Percentiles rank a stretch among this genome's conserved stretches.
phyloP scores from a whole-genome alignment of 1,140 invertebrate species.

The Nasonia vitripennis region DNA sequence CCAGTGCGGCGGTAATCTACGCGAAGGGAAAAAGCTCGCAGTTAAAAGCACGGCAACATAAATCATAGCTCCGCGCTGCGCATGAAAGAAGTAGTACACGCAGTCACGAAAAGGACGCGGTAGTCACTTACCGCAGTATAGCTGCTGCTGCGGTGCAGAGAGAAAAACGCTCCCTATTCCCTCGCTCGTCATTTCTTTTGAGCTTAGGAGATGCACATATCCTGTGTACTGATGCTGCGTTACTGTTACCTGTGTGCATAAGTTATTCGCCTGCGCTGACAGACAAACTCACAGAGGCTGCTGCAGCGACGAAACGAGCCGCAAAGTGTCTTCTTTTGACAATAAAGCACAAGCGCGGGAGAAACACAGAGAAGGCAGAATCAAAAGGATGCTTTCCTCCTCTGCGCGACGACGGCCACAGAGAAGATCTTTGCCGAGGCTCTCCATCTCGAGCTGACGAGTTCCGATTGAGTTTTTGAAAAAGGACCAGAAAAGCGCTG shows the following conservation, averaged over 20 bases:
- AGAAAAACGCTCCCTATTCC: not conserved
- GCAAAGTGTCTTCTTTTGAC: conserved; percentile 39
- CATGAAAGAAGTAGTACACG: not conserved
- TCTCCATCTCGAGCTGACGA: conserved; percentile 28
- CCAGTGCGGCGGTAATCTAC: not conserved
- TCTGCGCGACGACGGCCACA: too few relatives aligned
- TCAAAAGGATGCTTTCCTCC: not conserved
- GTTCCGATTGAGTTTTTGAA: conserved; percentile 33
- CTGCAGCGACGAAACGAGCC: not conserved
- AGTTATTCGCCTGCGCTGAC: not conserved
- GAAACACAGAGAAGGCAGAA: not conserved
- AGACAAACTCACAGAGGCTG: not conserved
- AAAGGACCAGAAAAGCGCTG: not conserved
- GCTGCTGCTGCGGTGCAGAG: not conserved
- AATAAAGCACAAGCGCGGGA: conserved; percentile 24
- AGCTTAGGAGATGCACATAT: not conserved
- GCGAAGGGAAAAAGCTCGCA: not conserved
- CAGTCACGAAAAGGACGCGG: not conserved
- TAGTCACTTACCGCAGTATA: not conserved
- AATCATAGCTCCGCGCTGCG: not conserved
- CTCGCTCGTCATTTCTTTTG: conserved; percentile 1
- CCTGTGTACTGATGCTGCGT: not conserved
- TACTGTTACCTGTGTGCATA: not conserved
- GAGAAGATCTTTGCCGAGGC: conserved; percentile 14
- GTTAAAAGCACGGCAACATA: not conserved